phyloP scores from a whole-genome alignment of 2,888 invertebrate genomes.

The Muscina levida region DNA sequence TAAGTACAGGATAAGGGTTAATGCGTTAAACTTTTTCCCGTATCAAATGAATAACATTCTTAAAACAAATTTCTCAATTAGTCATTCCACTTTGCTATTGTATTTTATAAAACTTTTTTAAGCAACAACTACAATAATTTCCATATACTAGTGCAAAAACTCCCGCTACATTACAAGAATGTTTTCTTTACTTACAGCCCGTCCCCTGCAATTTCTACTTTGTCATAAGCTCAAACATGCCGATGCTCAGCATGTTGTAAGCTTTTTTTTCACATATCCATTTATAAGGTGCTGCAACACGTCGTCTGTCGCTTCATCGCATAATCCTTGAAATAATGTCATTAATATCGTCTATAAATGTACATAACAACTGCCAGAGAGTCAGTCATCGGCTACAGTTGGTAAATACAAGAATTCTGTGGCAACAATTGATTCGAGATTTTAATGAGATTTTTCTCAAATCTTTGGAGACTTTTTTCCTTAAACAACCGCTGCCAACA shows the following conservation, averaged over 20 bases:
- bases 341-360: slow-evolving; percentile 54
- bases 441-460: slow-evolving; percentile 65
- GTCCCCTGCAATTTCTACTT: too few species aligned
- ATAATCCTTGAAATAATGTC: slow-evolving; percentile 54
- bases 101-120: too few species aligned
- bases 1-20: too few species aligned
- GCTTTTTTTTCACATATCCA: background rate
- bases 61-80: too few species aligned
- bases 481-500: slow-evolving; percentile 47
- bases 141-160: too few species aligned
- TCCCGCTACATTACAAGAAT: too few species aligned
- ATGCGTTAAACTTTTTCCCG: too few species aligned
- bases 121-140: too few species aligned
- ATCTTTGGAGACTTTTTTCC: slow-evolving; percentile 63
- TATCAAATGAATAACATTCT: too few species aligned
- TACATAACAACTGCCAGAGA: slow-evolving; percentile 15
- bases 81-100: too few species aligned
- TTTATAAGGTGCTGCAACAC: slow-evolving; percentile 2
- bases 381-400: background rate
- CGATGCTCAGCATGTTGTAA: background rate
- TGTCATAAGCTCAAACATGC: slow-evolving; percentile 4
- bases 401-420: background rate
- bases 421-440: slow-evolving; percentile 40
- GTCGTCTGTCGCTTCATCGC: background rate
- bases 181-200: too few species aligned